phyloP scores from a whole-genome alignment of 53 echinoderm and acorn worm genomes.

The Holothuria scabra region DNA sequence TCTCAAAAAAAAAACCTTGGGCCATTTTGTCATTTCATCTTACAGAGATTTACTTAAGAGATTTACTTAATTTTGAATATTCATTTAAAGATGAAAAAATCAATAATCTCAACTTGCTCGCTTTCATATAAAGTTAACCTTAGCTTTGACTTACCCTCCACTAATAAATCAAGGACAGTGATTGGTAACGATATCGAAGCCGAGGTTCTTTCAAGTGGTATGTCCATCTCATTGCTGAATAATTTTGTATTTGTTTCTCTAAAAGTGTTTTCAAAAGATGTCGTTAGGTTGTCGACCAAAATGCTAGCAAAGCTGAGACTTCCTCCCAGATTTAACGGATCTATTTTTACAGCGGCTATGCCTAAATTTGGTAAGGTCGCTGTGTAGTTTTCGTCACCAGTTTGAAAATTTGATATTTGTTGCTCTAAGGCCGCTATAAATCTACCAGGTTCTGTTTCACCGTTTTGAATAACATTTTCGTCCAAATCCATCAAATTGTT shows the following conservation, averaged over 20 bases:
- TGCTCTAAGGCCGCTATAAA: conserved; percentile 20
- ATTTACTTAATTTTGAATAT: too few species aligned
- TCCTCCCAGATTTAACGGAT: not conserved
- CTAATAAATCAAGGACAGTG: too few species aligned
- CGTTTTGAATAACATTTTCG: not conserved
- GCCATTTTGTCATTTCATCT: too few species aligned
- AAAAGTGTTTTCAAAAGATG: not conserved
- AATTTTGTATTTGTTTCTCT: not conserved
- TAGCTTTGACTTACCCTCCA: too few species aligned
- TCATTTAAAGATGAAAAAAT: too few species aligned
- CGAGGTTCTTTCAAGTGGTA: too few species aligned
- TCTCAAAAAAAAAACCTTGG: too few species aligned
- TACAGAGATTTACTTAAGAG: too few species aligned
- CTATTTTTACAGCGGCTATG: conserved; percentile 10
- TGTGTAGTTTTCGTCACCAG: not conserved
- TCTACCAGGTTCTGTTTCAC: not conserved
- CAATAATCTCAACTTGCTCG: too few species aligned
- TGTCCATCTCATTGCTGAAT: not conserved
- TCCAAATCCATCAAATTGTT: conserved; percentile 15
- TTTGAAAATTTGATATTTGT: conserved; percentile 17
- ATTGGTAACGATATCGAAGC: too few species aligned
- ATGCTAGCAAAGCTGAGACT: not conserved
- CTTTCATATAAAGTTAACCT: too few species aligned
- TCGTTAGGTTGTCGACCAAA: not conserved
- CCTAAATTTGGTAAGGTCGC: not conserved